Evolutionary conservation across 2,113 vertebrate species (phyloP).

Genomic region (Cavia aperea): DNA sequence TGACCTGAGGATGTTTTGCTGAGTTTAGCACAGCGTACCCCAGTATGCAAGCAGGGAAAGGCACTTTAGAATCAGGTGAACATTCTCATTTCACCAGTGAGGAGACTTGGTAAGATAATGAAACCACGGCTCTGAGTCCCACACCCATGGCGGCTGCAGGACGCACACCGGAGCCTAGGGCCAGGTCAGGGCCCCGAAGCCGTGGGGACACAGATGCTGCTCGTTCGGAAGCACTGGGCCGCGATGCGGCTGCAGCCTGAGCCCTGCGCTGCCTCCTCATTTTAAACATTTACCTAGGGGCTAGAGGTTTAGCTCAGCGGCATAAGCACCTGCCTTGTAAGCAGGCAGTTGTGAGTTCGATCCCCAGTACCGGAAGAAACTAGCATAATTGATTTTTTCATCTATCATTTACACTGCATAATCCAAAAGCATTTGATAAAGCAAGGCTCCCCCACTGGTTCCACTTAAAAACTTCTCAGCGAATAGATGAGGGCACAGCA

Average conservation of each 20-base stretch:
- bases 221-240: neutral
- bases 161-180: neutral
- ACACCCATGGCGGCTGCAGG: neutral
- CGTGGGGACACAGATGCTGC: neutral
- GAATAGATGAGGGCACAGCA: slow-evolving; percentile 22
- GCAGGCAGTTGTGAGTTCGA: too few relatives aligned
- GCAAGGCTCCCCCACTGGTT: slow-evolving; percentile 42
- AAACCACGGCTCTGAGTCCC: slow-evolving; percentile 26
- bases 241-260: neutral
- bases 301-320: too few relatives aligned
- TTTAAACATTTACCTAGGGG: slow-evolving; percentile 24
- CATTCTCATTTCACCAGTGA: neutral
- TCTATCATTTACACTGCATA: slow-evolving; percentile 56
- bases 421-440: slow-evolving; percentile 54
- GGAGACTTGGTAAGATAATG: neutral
- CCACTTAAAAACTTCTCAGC: slow-evolving; percentile 50
- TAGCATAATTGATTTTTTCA: slow-evolving; percentile 58
- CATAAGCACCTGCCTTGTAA: too few relatives aligned
- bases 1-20: neutral
- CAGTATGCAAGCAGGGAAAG: neutral
- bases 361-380: slow-evolving; percentile 6
- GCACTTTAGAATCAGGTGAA: neutral
- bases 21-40: neutral
- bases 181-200: neutral
- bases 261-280: neutral